Evolutionary conservation across 2,113 vertebrate genomes (phyloP).

Genomic region (Perccottus glenii): DNA sequence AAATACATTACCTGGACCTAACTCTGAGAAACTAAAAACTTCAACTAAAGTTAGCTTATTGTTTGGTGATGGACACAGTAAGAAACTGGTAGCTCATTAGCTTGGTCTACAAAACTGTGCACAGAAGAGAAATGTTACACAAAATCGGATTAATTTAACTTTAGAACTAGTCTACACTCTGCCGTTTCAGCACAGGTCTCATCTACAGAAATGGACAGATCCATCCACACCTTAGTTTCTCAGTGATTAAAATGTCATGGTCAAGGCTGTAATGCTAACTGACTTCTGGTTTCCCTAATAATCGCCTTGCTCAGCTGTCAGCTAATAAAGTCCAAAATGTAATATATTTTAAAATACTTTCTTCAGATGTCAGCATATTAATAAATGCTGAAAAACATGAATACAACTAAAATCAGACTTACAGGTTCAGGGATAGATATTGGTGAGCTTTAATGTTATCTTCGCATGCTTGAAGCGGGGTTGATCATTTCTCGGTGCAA

Average conservation of each 20-base stretch:
- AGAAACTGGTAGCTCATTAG: background rate
- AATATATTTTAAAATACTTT: slow-evolving; percentile 19
- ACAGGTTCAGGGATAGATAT: background rate
- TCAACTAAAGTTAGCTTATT: background rate
- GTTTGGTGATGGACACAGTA: background rate
- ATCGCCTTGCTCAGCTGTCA: slow-evolving; percentile 65
- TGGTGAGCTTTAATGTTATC: background rate
- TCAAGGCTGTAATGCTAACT: slow-evolving; percentile 55
- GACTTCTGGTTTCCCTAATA: slow-evolving; percentile 63
- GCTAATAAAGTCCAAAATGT: slow-evolving; percentile 34
- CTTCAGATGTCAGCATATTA: background rate
- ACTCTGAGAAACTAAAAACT: background rate
- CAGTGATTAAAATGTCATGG: slow-evolving; percentile 73
- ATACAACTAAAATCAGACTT: slow-evolving; percentile 1
- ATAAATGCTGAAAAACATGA: slow-evolving; percentile 7
- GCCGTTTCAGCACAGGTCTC: slow-evolving; percentile 17
- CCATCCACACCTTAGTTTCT: slow-evolving; percentile 47
- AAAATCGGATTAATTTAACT: background rate
- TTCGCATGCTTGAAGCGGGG: background rate
- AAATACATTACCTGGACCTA: background rate
- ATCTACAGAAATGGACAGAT: slow-evolving; percentile 53
- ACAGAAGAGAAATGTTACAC: too few species aligned
- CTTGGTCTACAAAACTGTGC: background rate
- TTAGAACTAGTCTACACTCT: slow-evolving; percentile 33
- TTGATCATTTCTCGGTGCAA: slow-evolving; percentile 12